phyloP scores from a whole-genome alignment of 2,113 vertebrate genomes.

The Myrmecophaga tridactyla region DNA sequence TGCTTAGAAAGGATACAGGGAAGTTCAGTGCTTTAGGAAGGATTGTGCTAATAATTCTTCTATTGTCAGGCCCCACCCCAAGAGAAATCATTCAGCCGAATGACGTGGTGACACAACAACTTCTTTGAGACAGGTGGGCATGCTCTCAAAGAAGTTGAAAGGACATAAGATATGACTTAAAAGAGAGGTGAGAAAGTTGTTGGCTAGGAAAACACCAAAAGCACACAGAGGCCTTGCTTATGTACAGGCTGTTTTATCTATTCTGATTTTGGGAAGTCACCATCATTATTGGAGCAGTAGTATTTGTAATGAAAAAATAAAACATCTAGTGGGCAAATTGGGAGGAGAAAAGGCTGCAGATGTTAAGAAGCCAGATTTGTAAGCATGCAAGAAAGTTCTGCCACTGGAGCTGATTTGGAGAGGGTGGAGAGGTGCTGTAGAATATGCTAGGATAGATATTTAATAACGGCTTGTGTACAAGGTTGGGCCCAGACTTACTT shows the following conservation, averaged over 20 bases:
- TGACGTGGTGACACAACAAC: not conserved
- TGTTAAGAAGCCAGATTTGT: not conserved
- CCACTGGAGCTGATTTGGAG: no score
- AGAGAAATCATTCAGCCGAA: not conserved
- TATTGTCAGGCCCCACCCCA: not conserved
- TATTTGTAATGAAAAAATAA: no score
- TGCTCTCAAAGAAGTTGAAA: not conserved
- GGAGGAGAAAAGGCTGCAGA: not conserved
- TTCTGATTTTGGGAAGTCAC: not conserved
- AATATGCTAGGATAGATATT: rapidly evolving
- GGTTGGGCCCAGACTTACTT: not conserved
- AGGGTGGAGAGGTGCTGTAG: no score
- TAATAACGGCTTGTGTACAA: not conserved
- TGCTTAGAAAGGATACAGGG: not conserved
- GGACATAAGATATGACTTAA: not conserved
- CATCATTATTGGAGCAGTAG: not conserved
- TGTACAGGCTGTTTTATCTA: no score
- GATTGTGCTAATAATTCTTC: not conserved
- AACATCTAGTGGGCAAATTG: not conserved
- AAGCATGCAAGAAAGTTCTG: no score
- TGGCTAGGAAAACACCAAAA: no score
- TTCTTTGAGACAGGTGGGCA: not conserved
- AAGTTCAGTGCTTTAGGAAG: not conserved
- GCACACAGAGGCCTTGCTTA: no score
- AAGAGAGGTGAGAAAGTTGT: not conserved